Base-by-base conservation (phyloP, 2,888 invertebrate species). In the Tinea pellionella region DNA sequence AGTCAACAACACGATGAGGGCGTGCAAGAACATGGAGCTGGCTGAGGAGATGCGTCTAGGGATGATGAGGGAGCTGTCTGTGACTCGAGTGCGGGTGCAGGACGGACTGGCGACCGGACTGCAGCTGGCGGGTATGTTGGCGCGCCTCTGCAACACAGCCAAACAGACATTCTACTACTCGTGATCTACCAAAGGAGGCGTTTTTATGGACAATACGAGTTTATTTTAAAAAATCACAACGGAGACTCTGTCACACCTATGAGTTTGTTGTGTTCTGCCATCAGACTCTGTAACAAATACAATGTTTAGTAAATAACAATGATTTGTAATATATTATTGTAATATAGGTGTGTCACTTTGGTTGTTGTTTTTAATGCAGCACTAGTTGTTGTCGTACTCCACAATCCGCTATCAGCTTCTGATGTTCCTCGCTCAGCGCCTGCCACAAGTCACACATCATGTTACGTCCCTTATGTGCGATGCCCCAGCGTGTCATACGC, bases 1-100 rank as follows among this genome's bases (percentile, higher is more conserved):
- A 53, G 95, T 99, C 68, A 92, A 94, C 64, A 99, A 97, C 80
- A 92, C 98, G 63, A 98, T 98, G 84, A 92, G 96, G 66, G 97
- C 99, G 24, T 93, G 95, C 79, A 98, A 98, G 81, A 94, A 92
- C 64, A 89, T 96, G 72, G 90, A 92, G 47, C 91, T 96, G 68
- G 89, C 92, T 30, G 98, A 98, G 77, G 90, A 90, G 58, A 74
- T 95, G 62, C 96, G 96, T 73, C 88, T 99, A 64, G 92, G 93
- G 68, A 95, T 95, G 77, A 91, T 98, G 63, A 93, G 95, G 77
- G 96, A 98, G 89, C 95, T 98, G 69, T 98, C 97, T 11, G 80
- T 92, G 43, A 94, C 96, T 1, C 98, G 99, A 78, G 90, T 96
- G 91, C 91, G 94, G 70, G 94, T 97, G 61, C 93, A 95, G 0